phyloP scores from a whole-genome alignment of 2,797 vertebrate genomes.

The Lagocephalus sceleratus region DNA sequence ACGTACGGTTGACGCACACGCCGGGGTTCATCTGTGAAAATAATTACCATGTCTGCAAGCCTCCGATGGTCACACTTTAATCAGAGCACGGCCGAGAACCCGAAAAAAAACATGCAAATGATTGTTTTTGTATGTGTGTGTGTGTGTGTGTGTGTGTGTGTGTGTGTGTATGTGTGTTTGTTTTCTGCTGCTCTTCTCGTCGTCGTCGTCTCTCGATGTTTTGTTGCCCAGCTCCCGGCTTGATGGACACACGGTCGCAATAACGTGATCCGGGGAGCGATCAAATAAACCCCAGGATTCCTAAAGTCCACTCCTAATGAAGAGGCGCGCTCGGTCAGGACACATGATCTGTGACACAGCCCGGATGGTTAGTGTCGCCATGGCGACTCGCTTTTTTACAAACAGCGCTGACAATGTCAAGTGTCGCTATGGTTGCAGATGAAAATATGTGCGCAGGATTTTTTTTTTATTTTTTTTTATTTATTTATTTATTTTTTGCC shows the following conservation, averaged over 20 bases:
- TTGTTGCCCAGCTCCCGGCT: background rate
- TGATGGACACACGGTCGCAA: slow-evolving; percentile 1
- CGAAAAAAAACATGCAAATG: background rate
- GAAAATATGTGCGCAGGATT: slow-evolving; percentile 71
- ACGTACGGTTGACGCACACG: slow-evolving; percentile 93
- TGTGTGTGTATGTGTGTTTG: no score
- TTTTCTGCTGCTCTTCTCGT: background rate
- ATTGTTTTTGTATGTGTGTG: no score
- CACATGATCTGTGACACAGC: slow-evolving; percentile 66
- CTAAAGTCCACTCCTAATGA: slow-evolving; percentile 45
- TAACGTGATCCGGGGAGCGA: slow-evolving; percentile 10
- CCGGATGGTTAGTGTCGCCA: slow-evolving; percentile 67
- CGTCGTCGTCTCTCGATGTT: background rate
- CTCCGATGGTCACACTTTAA: slow-evolving; percentile 53
- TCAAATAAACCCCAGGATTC: slow-evolving; percentile 38
- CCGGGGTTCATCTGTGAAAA: slow-evolving; percentile 86
- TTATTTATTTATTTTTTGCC: no score
- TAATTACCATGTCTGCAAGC: slow-evolving; percentile 76
- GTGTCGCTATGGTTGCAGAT: slow-evolving; percentile 75
- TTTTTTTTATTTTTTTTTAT: no score
- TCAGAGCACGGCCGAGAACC: slow-evolving; percentile 2
- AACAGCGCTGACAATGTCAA: slow-evolving; percentile 72
- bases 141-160: no score
- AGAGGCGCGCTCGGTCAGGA: slow-evolving; percentile 42
- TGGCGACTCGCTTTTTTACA: slow-evolving; percentile 71